phyloP scores from a whole-genome alignment of 1,140 invertebrate species.

The Pissodes strobi region DNA sequence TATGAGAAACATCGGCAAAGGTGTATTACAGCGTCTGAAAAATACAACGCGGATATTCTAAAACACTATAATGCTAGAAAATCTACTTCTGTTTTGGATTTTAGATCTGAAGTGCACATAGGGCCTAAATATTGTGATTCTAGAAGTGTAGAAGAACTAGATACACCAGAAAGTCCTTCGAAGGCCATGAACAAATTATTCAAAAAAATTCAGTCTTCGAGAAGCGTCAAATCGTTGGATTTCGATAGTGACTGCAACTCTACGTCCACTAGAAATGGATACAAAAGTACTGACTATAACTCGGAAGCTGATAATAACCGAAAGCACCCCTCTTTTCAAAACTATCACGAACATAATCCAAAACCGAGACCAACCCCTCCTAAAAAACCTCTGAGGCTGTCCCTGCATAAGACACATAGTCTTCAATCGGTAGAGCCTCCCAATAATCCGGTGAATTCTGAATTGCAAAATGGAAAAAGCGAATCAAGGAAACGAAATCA shows the following conservation, averaged over 20 bases:
- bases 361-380: conserved; percentile 73
- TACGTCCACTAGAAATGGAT: conserved; percentile 48
- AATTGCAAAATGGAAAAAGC: conserved; percentile 45
- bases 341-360: conserved; percentile 32
- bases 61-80: conserved; percentile 53
- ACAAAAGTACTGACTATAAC: conserved; percentile 58
- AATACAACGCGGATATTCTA: conserved; percentile 51
- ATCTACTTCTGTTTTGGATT: conserved; percentile 53
- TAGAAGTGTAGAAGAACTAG: conserved; percentile 46
- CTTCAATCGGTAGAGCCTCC: conserved; percentile 72
- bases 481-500: conserved; percentile 60
- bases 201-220: conserved; percentile 57
- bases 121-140: conserved; percentile 48
- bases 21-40: conserved; percentile 53
- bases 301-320: conserved; percentile 62
- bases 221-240: conserved; percentile 68
- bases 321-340: conserved; percentile 53
- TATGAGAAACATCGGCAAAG: conserved; percentile 52
- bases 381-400: conserved; percentile 80
- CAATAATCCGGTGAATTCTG: conserved; percentile 40
- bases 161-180: conserved; percentile 33
- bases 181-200: conserved; percentile 42
- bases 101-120: conserved; percentile 52
- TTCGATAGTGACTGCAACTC: conserved; percentile 67
- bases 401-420: conserved; percentile 79